These are phyloP conservation scores for Protonibea diacanthus DNA, from an alignment of 2,797 vertebrate genomes.

Conservation along the genomic window DNA sequence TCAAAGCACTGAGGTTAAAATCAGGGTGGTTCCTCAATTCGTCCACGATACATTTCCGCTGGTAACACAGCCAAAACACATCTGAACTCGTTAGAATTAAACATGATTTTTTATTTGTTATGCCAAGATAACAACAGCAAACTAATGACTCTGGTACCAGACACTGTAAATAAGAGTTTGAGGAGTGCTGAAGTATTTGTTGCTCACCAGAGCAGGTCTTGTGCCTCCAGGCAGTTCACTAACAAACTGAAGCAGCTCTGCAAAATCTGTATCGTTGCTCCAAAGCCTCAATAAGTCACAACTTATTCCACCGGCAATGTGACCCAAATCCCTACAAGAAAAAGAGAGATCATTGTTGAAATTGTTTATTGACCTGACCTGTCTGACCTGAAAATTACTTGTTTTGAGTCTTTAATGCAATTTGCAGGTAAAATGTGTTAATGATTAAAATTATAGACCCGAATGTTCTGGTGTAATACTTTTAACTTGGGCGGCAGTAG, in stretches of 20 bases:
- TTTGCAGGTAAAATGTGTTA: background rate
- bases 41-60: conserved; percentile 90
- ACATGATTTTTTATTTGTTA: conserved; percentile 4
- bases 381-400: conserved; percentile 14
- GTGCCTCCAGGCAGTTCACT: conserved; percentile 83
- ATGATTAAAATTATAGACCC: conserved; percentile 1
- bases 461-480: conserved; percentile 6
- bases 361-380: conserved; percentile 1
- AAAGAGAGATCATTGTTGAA: conserved; percentile 22
- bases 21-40: conserved; percentile 84
- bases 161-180: background rate
- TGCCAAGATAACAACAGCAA: background rate
- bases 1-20: conserved; percentile 79
- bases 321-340: conserved; percentile 85
- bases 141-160: background rate
- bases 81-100: conserved; percentile 41
- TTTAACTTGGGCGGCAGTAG: conserved; percentile 63
- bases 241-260: conserved; percentile 85
- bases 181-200: background rate
- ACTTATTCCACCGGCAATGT: conserved; percentile 87
- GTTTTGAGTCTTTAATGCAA: background rate
- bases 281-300: conserved; percentile 87
- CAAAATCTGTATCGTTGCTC: conserved; percentile 85
- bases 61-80: conserved; percentile 63
- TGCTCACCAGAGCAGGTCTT: conserved; percentile 89